Percentiles rank a stretch among this genome's conserved stretches.
Conservation (phyloP, 2,888 invertebrate genomes). For the Mythimna lalbum region DNA sequence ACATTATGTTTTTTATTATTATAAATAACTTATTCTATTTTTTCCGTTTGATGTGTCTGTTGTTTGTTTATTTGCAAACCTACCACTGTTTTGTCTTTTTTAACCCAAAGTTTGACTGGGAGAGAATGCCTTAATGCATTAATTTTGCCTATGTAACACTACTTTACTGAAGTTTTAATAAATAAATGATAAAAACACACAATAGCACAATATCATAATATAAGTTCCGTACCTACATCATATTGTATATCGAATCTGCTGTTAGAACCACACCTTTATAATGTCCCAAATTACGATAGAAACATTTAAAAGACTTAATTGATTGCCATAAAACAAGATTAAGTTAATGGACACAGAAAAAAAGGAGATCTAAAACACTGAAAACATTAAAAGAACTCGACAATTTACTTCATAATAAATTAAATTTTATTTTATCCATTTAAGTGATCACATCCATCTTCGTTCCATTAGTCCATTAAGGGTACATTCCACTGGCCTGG, state of each 20-base stretch:
- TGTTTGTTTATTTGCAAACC: too few relatives aligned
- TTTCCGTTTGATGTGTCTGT: too few relatives aligned
- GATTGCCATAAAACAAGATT: slow-evolving; percentile 24
- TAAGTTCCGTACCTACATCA: neutral
- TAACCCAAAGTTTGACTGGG: too few relatives aligned
- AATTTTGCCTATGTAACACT: too few relatives aligned
- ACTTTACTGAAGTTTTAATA: too few relatives aligned
- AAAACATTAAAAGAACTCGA: slow-evolving; percentile 45
- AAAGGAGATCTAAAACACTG: slow-evolving; percentile 6
- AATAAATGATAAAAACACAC: too few relatives aligned
- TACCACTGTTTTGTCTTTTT: too few relatives aligned
- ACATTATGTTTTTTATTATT: too few relatives aligned
- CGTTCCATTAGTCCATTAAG: slow-evolving; percentile 69
- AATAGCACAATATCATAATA: too few relatives aligned
- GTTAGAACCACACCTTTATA: neutral
- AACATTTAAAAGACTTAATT: slow-evolving; percentile 27
- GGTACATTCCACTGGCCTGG: slow-evolving; percentile 74
- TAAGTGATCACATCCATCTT: slow-evolving; percentile 65
- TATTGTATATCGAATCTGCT: neutral
- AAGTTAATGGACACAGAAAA: slow-evolving; percentile 19
- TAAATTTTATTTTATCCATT: slow-evolving; percentile 59
- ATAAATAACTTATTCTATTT: too few relatives aligned
- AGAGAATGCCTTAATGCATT: too few relatives aligned
- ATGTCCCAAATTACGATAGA: slow-evolving; percentile 12
- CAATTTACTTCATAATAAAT: slow-evolving; percentile 60